Evolutionary conservation across 2,797 vertebrate species (phyloP).

Genomic region (Xiphophorus birchmanni): DNA sequence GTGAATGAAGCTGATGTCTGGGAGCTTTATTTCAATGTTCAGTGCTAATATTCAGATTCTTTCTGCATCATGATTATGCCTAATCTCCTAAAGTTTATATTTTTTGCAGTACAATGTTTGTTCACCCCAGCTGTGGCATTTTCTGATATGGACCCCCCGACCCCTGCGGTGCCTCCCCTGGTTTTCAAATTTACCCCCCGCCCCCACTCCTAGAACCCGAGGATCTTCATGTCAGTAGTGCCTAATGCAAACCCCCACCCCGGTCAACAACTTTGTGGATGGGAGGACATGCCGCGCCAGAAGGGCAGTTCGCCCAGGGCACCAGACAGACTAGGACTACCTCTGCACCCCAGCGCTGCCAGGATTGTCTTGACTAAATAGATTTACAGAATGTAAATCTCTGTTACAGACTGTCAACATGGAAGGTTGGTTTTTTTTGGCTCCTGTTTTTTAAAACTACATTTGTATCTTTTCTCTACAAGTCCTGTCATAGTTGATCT

Average conservation of each 20-base stretch:
- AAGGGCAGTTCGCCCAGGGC: too few species aligned
- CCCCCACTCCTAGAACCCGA: too few species aligned
- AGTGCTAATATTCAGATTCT: not conserved
- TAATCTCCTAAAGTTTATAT: constrained; percentile 12
- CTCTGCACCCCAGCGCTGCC: not conserved
- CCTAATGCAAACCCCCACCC: too few species aligned
- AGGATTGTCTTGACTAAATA: not conserved
- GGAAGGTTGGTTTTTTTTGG: not conserved
- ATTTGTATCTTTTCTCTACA: not conserved
- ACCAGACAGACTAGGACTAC: too few species aligned
- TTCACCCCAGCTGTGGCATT: not conserved
- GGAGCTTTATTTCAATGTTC: constrained; percentile 29
- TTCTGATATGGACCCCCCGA: too few species aligned
- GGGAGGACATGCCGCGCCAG: too few species aligned
- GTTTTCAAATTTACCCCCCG: too few species aligned
- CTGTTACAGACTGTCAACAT: not conserved
- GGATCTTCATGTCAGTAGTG: too few species aligned
- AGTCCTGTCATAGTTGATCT: not conserved
- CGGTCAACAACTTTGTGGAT: too few species aligned
- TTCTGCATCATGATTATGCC: constrained; percentile 4
- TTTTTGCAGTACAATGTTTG: not conserved
- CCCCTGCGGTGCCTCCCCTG: too few species aligned
- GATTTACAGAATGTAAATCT: not conserved
- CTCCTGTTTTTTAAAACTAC: not conserved
- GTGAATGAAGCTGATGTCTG: constrained; percentile 1